These are phyloP conservation scores for Perodicticus potto DNA, from an alignment of 2,797 vertebrate genomes.

Conservation along the genomic window DNA sequence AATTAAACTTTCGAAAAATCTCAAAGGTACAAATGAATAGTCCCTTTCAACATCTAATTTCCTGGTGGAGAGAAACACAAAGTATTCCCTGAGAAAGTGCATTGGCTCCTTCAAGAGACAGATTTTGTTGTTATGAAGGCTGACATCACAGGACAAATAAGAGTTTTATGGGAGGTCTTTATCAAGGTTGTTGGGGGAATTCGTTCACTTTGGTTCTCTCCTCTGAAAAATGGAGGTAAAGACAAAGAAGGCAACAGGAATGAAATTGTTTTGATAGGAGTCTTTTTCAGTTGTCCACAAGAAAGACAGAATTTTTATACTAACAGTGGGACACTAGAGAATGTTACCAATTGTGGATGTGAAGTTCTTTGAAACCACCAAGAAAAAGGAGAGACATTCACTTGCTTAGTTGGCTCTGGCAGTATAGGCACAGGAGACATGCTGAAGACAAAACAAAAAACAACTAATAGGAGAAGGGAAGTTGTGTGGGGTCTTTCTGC, in stretches of 20 bases:
- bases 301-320: neutral
- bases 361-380: neutral
- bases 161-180: neutral
- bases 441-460: neutral
- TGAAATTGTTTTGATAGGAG: neutral
- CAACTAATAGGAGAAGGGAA: neutral
- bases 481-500: neutral
- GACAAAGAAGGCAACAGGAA: neutral
- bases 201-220: neutral
- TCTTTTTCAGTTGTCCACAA: neutral
- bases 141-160: neutral
- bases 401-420: neutral
- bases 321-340: neutral
- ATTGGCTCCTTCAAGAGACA: neutral
- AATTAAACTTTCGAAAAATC: neutral
- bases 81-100: neutral
- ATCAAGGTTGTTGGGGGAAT: neutral
- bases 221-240: conserved; percentile 17
- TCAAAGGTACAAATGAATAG: neutral
- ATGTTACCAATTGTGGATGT: neutral
- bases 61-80: neutral
- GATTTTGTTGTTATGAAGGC: neutral
- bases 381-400: neutral
- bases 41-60: conserved; percentile 1
- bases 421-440: neutral